Evolutionary conservation across 1,140 invertebrate genomes (phyloP), one percentile per base, ranked within the genome.

Genomic region (Drosophila sp.): DNA sequence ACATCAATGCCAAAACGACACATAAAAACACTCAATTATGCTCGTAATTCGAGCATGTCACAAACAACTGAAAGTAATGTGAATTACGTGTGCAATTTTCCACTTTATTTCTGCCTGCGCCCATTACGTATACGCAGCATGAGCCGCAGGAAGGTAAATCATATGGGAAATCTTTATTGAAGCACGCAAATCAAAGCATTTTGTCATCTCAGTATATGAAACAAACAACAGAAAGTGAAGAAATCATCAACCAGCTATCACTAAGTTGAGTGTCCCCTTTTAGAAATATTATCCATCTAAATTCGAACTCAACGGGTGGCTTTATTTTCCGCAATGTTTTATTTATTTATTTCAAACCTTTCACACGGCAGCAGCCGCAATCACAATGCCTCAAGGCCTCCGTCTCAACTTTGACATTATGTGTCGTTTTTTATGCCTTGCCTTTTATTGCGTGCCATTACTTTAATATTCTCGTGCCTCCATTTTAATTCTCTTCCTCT

Each of bases 401-500:
- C 48, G 64, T 53, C 71, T 81, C 45, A 72, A 66, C 64, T 50
- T 73, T 64, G 40, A 63, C 43, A 61, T 81, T 77, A 43, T 63
- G 63, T 36, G 67, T 74, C 41, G 54, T 79, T 66, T 84, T 76
- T 83, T 65, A 67, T 54, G 41, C 46, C 54, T 72, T 34, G 56
- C 27, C 38, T 74, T 86, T 80, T 76, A 84, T 84, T 84, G 72
- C 71, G 71, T 79, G 76, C 63, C 70, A 61, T 79, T 74, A 72
- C 76, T 57, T 74, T 64, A 76, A 71, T 77, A 50, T 41, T 43
- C 40, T 34, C 38, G 40, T 59, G 51, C 45, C 57, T 67, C 45
- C 70, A 54, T 46, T 78, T 78, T 53, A 54, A 64, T 74, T 57
- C 25, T 40, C n/a, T 16, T 7, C 29, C 50, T 18, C 50, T 58